Base-by-base conservation (phyloP, 2,797 vertebrate species). In the Phaenicophaeus curvirostris region DNA sequence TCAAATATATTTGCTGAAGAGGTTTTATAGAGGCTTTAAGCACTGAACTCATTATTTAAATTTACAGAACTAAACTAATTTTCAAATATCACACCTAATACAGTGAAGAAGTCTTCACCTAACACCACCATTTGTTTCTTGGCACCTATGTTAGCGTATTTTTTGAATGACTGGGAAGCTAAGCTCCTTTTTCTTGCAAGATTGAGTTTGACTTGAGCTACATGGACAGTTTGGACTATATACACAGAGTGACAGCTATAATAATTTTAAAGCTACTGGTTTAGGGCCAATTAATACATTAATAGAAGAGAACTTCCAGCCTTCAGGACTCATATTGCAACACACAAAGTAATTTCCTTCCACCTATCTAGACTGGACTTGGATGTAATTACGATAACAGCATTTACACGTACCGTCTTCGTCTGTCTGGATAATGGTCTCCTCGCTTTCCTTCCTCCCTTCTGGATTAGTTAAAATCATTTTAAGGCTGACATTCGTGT, bases 401-500 rank as follows among this genome's bases (percentile, higher is more conserved):
- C 69, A 30, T 71, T 79, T 59, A 67, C 8, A 24, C 98, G 7
- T 97, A 99, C 99, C 99, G 8, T 99, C 99, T 97, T 99, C 99
- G 25, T 99, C 99, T 1, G 99, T 99, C 94, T 99, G 99, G 88
- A 99, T 99, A 88, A 99, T 89, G 6, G 99, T 99, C 97, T 99
- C 99, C 63, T 99, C 99, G 0, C 99, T 99, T 95, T 99, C 99
- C 95, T 99, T 99, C 72, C 99, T 98, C 37, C 99, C 99, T 96
- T 99, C 99, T 1, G 99, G 99, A 86, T 99, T 99, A 92, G 99
- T 99, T 90, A 99, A 97, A 93, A 99, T 99, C 99, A 99, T 99
- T 97, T 99, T 99, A 90, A 99, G 98, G 95, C 99, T 99, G 96
- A 99, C 99, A 11, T 99, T 99, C 28, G 99, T 99, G 95, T 99